Percentiles rank a stretch among this genome's conserved stretches.
Conservation (phyloP, 2,888 invertebrate species). For the Drosophila fungiperda region DNA sequence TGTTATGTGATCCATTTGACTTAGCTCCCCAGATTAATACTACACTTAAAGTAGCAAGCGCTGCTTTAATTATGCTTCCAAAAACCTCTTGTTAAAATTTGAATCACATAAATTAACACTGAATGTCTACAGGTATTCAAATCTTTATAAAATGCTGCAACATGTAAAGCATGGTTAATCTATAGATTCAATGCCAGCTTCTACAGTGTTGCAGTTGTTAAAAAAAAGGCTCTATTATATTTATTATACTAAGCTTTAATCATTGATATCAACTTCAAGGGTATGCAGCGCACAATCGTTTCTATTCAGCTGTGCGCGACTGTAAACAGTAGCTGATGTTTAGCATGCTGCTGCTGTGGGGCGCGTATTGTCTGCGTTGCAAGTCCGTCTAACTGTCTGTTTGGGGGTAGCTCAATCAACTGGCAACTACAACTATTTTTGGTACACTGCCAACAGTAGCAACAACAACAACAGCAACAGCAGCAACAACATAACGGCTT, state of each 20-base stretch:
- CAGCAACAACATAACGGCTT: constrained; percentile 37
- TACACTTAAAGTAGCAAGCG: too few relatives aligned
- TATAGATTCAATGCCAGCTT: not conserved
- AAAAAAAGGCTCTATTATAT: not conserved
- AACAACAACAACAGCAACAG: constrained; percentile 29
- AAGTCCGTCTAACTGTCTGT: constrained; percentile 20
- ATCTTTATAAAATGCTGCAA: not conserved
- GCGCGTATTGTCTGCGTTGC: constrained; percentile 40
- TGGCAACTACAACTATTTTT: constrained; percentile 69
- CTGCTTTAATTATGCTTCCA: not conserved
- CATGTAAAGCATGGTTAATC: not conserved
- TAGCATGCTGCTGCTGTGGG: constrained; percentile 30
- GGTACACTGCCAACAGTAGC: constrained; percentile 62
- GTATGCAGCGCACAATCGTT: constrained; percentile 28
- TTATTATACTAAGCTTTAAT: not conserved
- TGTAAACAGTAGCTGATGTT: constrained; percentile 63
- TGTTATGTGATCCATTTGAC: too few relatives aligned
- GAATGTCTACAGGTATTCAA: not conserved
- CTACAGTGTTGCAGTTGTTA: not conserved
- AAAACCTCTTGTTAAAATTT: not conserved
- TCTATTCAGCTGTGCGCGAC: constrained; percentile 46
- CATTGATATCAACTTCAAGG: constrained; percentile 7
- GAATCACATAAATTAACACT: not conserved
- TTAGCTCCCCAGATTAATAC: too few relatives aligned
- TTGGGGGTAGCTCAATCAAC: constrained; percentile 66